Evolutionary conservation across 2,797 vertebrate genomes (phyloP), one percentile per base, ranked within the genome.

Genomic region (Hippoglossus hippoglossus): DNA sequence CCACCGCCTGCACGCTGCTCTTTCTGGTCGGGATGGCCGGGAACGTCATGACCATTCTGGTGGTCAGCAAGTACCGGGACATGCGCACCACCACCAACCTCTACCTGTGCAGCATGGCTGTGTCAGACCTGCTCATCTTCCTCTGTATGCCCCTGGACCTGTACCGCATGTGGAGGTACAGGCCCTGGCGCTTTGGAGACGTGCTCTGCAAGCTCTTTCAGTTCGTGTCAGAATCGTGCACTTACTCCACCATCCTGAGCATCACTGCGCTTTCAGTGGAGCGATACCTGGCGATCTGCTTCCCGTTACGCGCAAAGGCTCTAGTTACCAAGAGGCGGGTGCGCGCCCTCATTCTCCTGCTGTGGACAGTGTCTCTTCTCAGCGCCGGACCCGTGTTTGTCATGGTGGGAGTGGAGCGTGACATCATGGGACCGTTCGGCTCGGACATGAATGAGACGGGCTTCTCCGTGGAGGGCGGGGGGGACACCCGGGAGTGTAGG

Each of bases 11-110:
- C 67, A 81, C 96, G 24, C 87, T 97, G 52, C 95, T 99, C 34
- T 98, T 98, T 81, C 87, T 95, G 41, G 93, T 96, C 24, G 98
- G 98, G 21, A 93, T 97, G 71, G 52, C 90, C 3, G 98, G 98
- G 36, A 99, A 99, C 85, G 90, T 98, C 57, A 96, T 98, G 94
- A 99, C 98, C 49, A 95, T 99, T 83, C 71, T 99, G 91, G 96
- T 98, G 84, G 97, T 99, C 79, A 94, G 94, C 1, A 96, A 95
- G 79, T 98, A 96, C 91, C 95, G 96, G 71, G 96, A 97, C 90
- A 96, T 99, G 96, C 96, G 96, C 82, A 98, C 97, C 36, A 99
- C 98, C 73, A 99, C 97, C 76, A 99, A 99, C 92, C 91, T 99
- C 58, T 99, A 99, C 93, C 92, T 99, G 79, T 98, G 96, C 81